These are phyloP conservation scores for Muntiacus muntjak DNA, from an alignment of 2,113 vertebrate species.

Conservation along the genomic window DNA sequence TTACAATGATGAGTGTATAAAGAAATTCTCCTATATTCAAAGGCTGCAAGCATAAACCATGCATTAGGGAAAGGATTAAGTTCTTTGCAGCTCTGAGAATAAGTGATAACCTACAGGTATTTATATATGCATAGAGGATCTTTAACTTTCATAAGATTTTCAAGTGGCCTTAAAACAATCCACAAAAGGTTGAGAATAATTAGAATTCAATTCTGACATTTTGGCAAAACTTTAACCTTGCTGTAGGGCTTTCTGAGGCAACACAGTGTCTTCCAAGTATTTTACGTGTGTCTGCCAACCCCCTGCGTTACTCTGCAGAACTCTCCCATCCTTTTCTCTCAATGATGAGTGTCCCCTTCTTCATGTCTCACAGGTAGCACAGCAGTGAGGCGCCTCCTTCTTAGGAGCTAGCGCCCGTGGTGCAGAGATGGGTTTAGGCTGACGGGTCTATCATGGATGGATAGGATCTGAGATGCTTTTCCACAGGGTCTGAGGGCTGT, in stretches of 20 bases:
- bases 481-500: neutral
- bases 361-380: neutral
- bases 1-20: neutral
- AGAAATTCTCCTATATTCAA: neutral
- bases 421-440: neutral
- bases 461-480: neutral
- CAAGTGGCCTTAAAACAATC: neutral
- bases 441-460: neutral
- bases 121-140: neutral
- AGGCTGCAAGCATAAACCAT: neutral
- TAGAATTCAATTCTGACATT: neutral
- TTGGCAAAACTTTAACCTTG: neutral
- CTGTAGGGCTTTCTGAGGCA: neutral
- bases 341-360: neutral
- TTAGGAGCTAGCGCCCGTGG: neutral
- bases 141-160: neutral
- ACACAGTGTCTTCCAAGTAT: neutral
- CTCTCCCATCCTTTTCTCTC: neutral
- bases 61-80: neutral
- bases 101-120: neutral
- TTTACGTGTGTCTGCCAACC: neutral
- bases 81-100: neutral
- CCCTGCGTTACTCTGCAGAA: neutral
- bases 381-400: neutral
- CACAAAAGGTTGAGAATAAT: neutral